These are phyloP conservation scores for Tachysurus vachellii DNA, from an alignment of 2,113 vertebrate species.

Conservation along the genomic window DNA sequence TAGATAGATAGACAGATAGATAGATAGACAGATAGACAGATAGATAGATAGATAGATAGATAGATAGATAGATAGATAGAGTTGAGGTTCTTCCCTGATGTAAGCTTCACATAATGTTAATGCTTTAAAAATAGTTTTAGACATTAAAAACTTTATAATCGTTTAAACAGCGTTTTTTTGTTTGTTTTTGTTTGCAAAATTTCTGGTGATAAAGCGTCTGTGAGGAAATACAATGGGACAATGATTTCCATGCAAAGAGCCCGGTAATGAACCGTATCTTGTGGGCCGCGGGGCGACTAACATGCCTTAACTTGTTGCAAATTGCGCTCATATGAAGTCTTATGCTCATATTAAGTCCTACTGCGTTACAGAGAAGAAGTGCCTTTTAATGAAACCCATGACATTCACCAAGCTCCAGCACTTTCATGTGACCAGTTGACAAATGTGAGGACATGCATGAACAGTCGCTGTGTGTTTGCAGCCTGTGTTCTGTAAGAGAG, in stretches of 20 bases:
- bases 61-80: not conserved
- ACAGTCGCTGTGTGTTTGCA: not conserved
- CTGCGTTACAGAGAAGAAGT: not conserved
- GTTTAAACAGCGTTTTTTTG: not conserved
- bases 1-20: no score
- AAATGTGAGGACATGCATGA: not conserved
- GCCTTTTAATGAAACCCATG: not conserved
- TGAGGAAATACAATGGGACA: not conserved
- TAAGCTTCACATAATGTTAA: not conserved
- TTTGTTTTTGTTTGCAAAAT: not conserved
- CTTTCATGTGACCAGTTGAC: not conserved
- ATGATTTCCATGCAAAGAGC: slow-evolving; percentile 10
- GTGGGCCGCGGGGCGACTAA: not conserved
- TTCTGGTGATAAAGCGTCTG: not conserved
- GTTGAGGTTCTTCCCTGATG: not conserved
- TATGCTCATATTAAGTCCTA: not conserved
- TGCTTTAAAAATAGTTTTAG: not conserved
- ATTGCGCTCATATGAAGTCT: slow-evolving; percentile 8
- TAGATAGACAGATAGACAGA: not conserved
- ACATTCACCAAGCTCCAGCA: not conserved
- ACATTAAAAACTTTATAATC: not conserved
- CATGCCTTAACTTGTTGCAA: not conserved
- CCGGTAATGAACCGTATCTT: not conserved
- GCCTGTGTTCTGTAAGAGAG: not conserved
- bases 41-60: not conserved